A percentile compares a stretch with the other conserved stretches of the same genome.
These are phyloP conservation scores for Acrocephalus scirpaceus DNA, from an alignment of 2,797 vertebrate genomes.

Conservation along the genomic window DNA sequence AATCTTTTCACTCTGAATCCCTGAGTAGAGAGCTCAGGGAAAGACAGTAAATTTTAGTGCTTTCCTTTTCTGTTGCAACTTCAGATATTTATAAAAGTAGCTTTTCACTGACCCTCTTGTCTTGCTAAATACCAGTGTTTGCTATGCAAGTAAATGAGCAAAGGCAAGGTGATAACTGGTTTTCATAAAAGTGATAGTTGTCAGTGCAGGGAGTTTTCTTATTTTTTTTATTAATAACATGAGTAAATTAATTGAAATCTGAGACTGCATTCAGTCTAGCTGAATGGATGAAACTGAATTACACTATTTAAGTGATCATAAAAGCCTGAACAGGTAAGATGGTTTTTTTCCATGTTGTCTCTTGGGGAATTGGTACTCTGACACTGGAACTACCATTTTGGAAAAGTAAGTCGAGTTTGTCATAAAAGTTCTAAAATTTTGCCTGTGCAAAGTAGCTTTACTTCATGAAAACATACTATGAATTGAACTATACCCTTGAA, in stretches of 20 bases:
- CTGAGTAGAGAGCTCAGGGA: background rate
- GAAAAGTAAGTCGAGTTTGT: background rate
- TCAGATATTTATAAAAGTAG: background rate
- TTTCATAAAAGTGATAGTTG: background rate
- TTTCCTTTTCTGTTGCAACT: background rate
- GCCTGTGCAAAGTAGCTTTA: background rate
- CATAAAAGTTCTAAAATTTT: background rate
- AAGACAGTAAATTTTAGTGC: background rate
- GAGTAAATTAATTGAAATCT: background rate
- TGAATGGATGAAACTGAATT: background rate
- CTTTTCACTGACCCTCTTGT: background rate
- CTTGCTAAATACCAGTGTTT: background rate
- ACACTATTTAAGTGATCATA: background rate
- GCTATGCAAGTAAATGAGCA: background rate
- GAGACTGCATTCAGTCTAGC: background rate
- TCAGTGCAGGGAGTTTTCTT: background rate
- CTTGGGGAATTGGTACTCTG: background rate
- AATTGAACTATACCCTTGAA: background rate
- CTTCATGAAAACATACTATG: background rate
- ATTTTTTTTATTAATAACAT: background rate
- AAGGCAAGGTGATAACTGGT: background rate
- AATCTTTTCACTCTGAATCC: background rate
- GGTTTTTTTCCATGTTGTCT: rapidly evolving
- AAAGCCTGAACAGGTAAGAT: background rate
- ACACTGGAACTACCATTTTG: background rate